Conservation (phyloP, 2,888 invertebrate genomes). For the Lissocephala sabroskyi region DNA sequence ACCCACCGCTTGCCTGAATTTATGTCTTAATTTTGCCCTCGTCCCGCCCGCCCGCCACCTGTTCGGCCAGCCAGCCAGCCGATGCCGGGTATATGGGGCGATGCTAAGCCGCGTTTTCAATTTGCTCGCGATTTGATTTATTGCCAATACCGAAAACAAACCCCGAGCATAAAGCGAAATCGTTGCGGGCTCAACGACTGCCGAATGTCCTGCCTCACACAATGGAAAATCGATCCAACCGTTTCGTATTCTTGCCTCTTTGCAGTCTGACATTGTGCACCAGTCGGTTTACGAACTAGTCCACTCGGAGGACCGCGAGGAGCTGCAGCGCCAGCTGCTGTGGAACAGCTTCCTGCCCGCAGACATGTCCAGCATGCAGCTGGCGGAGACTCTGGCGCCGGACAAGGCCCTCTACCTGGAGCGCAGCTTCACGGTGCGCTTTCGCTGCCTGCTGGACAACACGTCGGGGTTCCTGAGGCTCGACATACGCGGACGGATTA, state of each 20-base stretch:
- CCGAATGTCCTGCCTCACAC: conserved; percentile 3
- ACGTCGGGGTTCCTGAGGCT: conserved; percentile 98
- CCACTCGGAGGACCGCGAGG: conserved; percentile 98
- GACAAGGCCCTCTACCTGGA: conserved; percentile 93
- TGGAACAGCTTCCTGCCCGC: conserved; percentile 94
- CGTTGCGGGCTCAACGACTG: no score
- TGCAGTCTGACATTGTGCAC: conserved; percentile 99
- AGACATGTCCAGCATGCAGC: conserved; percentile 76
- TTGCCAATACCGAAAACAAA: conserved; percentile 29
- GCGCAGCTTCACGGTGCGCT: conserved; percentile 97
- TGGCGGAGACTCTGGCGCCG: conserved; percentile 91
- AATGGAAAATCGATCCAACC: background rate
- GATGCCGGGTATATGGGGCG: conserved; percentile 48
- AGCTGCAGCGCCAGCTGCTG: conserved; percentile 93
- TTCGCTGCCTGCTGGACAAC: conserved; percentile 98
- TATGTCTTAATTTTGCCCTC: conserved; percentile 72
- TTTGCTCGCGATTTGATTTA: conserved; percentile 66
- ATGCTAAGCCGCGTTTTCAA: conserved; percentile 55
- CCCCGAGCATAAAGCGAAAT: conserved; percentile 9
- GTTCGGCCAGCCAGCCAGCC: conserved; percentile 25
- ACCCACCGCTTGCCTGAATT: conserved; percentile 42
- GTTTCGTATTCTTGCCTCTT: conserved; percentile 45
- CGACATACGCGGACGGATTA: conserved; percentile 97
- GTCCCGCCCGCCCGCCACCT: no score
- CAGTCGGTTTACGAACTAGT: conserved; percentile 99